Evolutionary conservation across 2,888 invertebrate genomes (phyloP).

Genomic region (Pherbina coryleti): DNA sequence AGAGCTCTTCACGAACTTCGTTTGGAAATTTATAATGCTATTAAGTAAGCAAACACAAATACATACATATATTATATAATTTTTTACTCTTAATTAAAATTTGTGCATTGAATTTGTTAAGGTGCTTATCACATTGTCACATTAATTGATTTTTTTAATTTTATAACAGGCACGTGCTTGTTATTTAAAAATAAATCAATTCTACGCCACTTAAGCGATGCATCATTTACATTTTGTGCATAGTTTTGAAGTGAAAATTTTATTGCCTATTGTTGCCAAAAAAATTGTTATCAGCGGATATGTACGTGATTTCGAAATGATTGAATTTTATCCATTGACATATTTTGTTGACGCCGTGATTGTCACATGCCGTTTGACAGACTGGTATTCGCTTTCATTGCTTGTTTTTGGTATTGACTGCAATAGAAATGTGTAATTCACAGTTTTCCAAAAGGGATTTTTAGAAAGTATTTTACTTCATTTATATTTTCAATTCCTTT

Average conservation of each 20-base stretch:
- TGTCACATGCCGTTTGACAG: neutral
- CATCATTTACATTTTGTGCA: neutral
- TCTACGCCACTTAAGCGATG: neutral
- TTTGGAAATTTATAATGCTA: neutral
- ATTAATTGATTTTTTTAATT: neutral
- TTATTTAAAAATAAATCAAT: neutral
- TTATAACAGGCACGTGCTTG: neutral
- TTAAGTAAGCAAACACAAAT: neutral
- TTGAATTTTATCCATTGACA: neutral
- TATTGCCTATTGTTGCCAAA: conserved; percentile 2
- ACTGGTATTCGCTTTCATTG: conserved; percentile 29
- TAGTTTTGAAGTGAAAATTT: conserved; percentile 24
- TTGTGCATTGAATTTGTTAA: neutral
- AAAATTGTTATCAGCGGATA: conserved; percentile 12
- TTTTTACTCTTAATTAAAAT: neutral
- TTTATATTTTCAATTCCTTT: too few relatives aligned
- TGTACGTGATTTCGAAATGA: conserved; percentile 19
- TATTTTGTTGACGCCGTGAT: neutral
- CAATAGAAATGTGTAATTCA: neutral
- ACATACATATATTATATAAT: neutral
- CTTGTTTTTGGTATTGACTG: neutral
- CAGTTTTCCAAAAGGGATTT: neutral
- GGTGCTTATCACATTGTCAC: neutral
- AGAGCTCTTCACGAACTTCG: neutral
- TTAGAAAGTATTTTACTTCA: neutral